Evolutionary conservation across 1,140 invertebrate species (phyloP), one percentile per base, ranked within the genome.

Genomic region (Lysiphlebus fabarum): DNA sequence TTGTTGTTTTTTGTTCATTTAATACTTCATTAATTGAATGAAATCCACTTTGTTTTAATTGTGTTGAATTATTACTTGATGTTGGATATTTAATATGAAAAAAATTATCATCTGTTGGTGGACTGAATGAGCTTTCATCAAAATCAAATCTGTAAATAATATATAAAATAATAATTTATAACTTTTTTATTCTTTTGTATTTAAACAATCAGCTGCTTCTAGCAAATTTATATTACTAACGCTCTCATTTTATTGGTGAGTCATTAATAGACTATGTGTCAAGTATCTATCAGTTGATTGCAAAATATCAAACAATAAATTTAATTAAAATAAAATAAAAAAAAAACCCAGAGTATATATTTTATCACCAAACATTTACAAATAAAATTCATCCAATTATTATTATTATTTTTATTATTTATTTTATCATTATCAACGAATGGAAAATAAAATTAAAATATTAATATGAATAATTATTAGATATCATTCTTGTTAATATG

Each of bases 71-170:
- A n/a, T 65, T 62, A 26, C 43, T 43, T 6, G 70, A 56, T 40
- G 76, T 80, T 0, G 84, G 80, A 68, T 87, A 87, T 26, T 83
- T 81, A 60, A 87, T 83, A 60, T 82, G 85, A 70, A 89, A 86
- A 67, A 89, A 90, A 44, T 81, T 85, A 61, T 88, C 87, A 68
- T 90, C 87, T 10, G 84, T 83, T 10, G 87, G 86, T 17, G 87
- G 87, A 34, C 87, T 88, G 63, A 87, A 84, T 11, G 87, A 79
- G 58, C 79, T 83, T 45, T 86, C 83, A 56, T 84, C 82, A 61
- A 87, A 85, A 67, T 88, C 86, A 55, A 86, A 86, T 73, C 88
- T 90, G 75, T 7, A 74, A 73, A 70, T 50, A 73, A 61, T 74
- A n/a, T n/a, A n/a, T n/a, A n/a, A n/a, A n/a, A n/a, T n/a, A n/a